Evolutionary conservation across 2,888 invertebrate species (phyloP).

Genomic region (Syrista parreyssii): DNA sequence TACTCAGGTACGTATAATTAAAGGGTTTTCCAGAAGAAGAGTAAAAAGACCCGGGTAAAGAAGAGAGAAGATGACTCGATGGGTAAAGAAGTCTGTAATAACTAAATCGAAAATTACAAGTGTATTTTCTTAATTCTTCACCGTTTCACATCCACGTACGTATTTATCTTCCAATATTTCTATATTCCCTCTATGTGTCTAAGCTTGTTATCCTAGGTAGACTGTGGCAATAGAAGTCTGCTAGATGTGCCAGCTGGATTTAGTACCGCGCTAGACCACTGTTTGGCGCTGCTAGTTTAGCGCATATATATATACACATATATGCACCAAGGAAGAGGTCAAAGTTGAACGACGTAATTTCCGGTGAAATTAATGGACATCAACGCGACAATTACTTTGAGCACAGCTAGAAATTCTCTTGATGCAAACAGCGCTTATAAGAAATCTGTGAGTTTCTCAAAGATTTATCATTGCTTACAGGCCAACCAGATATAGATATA

Average conservation of each 20-base stretch:
- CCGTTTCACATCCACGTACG: neutral
- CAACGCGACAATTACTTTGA: conserved; percentile 23
- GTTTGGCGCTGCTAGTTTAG: neutral
- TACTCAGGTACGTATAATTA: neutral
- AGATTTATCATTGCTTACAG: conserved; percentile 39
- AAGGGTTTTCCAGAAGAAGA: neutral
- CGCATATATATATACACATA: neutral
- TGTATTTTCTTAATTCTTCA: neutral
- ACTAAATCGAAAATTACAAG: neutral
- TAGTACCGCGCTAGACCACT: neutral
- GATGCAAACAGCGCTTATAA: conserved; percentile 1
- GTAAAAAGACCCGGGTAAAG: neutral
- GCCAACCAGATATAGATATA: neutral
- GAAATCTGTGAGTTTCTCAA: conserved; percentile 24
- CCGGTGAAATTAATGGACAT: conserved; percentile 22
- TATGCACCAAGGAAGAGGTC: conserved; percentile 10
- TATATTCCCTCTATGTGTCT: neutral
- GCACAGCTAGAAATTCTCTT: neutral
- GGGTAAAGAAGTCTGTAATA: neutral
- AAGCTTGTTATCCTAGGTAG: neutral
- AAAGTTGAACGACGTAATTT: conserved; percentile 22
- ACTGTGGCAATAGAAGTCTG: neutral
- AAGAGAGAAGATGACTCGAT: neutral
- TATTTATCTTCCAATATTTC: neutral
- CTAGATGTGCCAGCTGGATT: neutral